phyloP scores from a whole-genome alignment of 2,797 vertebrate genomes.

The Amphiprion clarkii region DNA sequence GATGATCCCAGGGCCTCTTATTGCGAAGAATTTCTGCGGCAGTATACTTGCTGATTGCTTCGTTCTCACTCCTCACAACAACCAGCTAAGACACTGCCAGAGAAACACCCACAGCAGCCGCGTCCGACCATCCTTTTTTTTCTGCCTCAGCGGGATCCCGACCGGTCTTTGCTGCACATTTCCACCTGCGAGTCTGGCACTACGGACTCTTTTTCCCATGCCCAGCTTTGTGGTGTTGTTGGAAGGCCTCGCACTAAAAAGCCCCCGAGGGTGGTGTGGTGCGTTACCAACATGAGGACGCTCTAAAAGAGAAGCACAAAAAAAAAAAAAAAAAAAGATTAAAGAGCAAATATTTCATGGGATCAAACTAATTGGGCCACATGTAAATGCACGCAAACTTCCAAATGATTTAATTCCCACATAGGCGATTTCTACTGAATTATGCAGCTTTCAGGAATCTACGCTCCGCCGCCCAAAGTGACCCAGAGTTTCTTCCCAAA shows the following conservation, averaged over 20 bases:
- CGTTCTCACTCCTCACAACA: slow-evolving; percentile 96
- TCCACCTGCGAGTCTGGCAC: slow-evolving; percentile 50
- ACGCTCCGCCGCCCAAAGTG: slow-evolving; percentile 43
- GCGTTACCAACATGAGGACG: slow-evolving; percentile 27
- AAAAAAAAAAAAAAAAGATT: slow-evolving; percentile 25
- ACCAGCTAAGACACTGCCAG: slow-evolving; percentile 99
- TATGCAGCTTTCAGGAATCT: slow-evolving; percentile 37
- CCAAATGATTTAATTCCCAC: background rate
- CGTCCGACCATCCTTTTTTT: background rate
- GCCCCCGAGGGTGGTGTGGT: slow-evolving; percentile 7
- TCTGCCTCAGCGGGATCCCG: slow-evolving; percentile 15
- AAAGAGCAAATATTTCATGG: slow-evolving; percentile 5
- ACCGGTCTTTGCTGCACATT: slow-evolving; percentile 8
- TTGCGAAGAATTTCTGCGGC: slow-evolving; percentile 98
- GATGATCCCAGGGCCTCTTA: slow-evolving; percentile 75
- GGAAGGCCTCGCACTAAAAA: slow-evolving; percentile 26
- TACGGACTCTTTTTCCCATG: background rate
- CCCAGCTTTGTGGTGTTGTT: slow-evolving; percentile 27
- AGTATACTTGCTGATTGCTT: slow-evolving; percentile 99
- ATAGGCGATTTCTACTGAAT: slow-evolving; percentile 15
- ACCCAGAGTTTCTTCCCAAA: slow-evolving; percentile 48
- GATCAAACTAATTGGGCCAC: background rate
- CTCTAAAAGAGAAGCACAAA: slow-evolving; percentile 64
- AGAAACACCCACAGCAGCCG: slow-evolving; percentile 98
- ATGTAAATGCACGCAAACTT: background rate